phyloP scores from a whole-genome alignment of 2,888 invertebrate genomes.

The Crepidodera aurea region DNA sequence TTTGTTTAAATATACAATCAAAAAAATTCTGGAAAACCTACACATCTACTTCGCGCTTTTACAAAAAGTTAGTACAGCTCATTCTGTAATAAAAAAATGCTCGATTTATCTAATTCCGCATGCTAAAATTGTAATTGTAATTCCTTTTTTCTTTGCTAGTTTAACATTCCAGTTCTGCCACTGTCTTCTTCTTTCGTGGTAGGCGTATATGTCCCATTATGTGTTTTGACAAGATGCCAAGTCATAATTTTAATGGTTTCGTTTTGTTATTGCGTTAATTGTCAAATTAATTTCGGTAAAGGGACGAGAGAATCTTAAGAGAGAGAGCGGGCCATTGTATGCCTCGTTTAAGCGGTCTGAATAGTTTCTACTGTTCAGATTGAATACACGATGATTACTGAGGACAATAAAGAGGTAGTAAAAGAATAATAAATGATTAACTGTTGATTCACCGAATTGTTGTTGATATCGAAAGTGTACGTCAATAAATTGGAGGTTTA shows the following conservation, averaged over 20 bases:
- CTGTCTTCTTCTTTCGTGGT: background rate
- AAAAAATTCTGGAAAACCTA: too few relatives aligned
- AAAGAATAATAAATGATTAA: slow-evolving; percentile 2
- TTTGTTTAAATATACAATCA: too few relatives aligned
- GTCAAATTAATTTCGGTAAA: slow-evolving; percentile 28
- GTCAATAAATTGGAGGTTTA: background rate
- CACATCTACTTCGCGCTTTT: too few relatives aligned
- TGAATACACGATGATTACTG: slow-evolving; percentile 23
- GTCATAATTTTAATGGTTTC: slow-evolving; percentile 36
- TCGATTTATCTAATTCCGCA: too few relatives aligned
- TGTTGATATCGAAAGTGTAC: background rate
- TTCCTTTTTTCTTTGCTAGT: too few relatives aligned
- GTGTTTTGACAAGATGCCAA: slow-evolving; percentile 31
- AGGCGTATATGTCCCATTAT: slow-evolving; percentile 12
- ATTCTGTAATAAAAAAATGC: too few relatives aligned
- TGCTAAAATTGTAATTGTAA: too few relatives aligned
- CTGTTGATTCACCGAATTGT: background rate
- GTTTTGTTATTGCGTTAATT: slow-evolving; percentile 32
- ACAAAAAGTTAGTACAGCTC: too few relatives aligned
- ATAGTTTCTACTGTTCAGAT: slow-evolving; percentile 22
- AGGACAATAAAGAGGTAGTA: slow-evolving; percentile 3
- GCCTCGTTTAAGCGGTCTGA: slow-evolving; percentile 10
- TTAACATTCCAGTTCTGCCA: background rate
- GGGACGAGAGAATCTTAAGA: slow-evolving; percentile 19
- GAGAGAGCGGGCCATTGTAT: slow-evolving; percentile 5